Evolutionary conservation across 2,797 vertebrate species (phyloP).

Genomic region (Parotocinclus haroldoi): DNA sequence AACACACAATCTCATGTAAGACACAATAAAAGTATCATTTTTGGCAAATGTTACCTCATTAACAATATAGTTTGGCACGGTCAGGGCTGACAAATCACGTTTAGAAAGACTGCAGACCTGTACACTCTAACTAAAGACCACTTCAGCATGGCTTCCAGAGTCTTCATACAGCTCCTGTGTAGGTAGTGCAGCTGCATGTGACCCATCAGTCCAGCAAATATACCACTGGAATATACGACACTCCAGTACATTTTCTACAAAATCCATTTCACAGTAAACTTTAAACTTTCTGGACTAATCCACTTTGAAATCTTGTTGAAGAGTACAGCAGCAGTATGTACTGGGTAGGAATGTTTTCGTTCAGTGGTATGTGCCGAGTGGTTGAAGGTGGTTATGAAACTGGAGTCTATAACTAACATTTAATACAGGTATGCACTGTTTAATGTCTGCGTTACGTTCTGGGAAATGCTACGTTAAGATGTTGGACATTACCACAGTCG

Average conservation of each 20-base stretch:
- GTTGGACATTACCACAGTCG: too few relatives aligned
- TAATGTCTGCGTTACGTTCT: too few relatives aligned
- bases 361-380: not conserved
- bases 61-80: constrained; percentile 30
- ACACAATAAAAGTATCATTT: constrained; percentile 8
- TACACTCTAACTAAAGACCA: not conserved
- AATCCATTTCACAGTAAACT: not conserved
- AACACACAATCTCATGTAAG: constrained; percentile 4
- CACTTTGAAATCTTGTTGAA: constrained; percentile 1
- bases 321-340: constrained; percentile 6
- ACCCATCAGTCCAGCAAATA: not conserved
- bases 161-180: not conserved
- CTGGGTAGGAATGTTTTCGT: constrained; percentile 22
- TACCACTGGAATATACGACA: not conserved
- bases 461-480: too few relatives aligned
- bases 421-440: not conserved
- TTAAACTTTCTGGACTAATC: not conserved
- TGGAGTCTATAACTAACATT: not conserved
- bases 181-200: not conserved
- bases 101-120: constrained; percentile 10
- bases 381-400: too few relatives aligned
- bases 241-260: constrained; percentile 1
- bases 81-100: not conserved
- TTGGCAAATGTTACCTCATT: constrained; percentile 8
- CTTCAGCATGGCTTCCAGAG: constrained; percentile 1